phyloP scores from a whole-genome alignment of 2,888 invertebrate genomes.

The Yponomeuta sedellus region DNA sequence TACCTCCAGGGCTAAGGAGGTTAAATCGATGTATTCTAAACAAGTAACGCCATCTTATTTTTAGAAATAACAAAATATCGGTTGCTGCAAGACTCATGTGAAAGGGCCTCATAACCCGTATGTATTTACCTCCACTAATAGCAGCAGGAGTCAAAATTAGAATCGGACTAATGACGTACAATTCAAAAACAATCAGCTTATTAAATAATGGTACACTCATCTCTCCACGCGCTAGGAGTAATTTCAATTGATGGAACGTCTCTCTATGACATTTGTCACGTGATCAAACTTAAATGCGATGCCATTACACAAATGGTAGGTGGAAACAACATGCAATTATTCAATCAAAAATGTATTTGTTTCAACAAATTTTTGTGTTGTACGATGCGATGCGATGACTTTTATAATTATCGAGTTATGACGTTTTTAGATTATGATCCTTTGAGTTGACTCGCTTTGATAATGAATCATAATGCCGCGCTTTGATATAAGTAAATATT shows the following conservation, averaged over 20 bases:
- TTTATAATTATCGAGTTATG: conserved; percentile 48
- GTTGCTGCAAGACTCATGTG: too few relatives aligned
- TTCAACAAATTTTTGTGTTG: conserved; percentile 51
- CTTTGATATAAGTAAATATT: too few relatives aligned
- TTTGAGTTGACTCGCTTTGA: background rate
- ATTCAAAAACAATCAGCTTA: conserved; percentile 44
- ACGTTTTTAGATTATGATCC: background rate
- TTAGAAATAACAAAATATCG: too few relatives aligned
- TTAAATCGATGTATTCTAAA: too few relatives aligned
- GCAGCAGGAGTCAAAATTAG: background rate
- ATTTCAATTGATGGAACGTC: background rate
- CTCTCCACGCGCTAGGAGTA: background rate
- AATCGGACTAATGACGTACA: conserved; percentile 15
- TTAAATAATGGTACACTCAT: conserved; percentile 23
- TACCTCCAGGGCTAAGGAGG: too few relatives aligned
- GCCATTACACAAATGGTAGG: conserved; percentile 43
- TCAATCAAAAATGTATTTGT: conserved; percentile 70
- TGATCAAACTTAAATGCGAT: conserved; percentile 60
- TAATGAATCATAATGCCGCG: background rate
- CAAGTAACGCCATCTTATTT: too few relatives aligned
- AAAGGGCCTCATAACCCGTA: background rate
- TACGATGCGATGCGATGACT: conserved; percentile 26
- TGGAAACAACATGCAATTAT: conserved; percentile 53
- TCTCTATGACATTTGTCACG: conserved; percentile 62
- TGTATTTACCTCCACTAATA: background rate